These are phyloP conservation scores for Acleris holmiana DNA, from an alignment of 2,888 invertebrate species.

Conservation along the genomic window DNA sequence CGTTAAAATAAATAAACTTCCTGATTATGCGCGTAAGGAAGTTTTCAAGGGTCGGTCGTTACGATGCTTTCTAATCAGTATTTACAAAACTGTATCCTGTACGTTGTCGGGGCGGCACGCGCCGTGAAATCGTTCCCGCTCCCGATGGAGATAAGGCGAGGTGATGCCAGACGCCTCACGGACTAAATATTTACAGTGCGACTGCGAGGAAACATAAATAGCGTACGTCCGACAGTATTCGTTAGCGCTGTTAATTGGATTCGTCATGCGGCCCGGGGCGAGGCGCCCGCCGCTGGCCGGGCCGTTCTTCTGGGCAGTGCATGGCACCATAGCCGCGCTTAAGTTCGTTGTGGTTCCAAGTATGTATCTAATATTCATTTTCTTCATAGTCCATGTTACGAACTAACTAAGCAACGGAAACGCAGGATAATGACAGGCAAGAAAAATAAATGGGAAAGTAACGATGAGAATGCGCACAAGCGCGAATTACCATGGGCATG, in stretches of 20 bases:
- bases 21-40: constrained; percentile 58
- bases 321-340: constrained; percentile 30
- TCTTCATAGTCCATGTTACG: background rate
- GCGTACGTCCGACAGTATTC: constrained; percentile 70
- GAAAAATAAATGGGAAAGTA: constrained; percentile 40
- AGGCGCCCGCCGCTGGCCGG: constrained; percentile 41
- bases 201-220: constrained; percentile 80
- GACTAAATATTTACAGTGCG: constrained; percentile 80
- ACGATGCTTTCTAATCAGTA: constrained; percentile 67
- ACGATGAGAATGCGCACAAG: constrained; percentile 53
- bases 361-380: constrained; percentile 28
- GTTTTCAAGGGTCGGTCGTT: constrained; percentile 60
- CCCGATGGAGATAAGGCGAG: constrained; percentile 73
- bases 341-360: constrained; percentile 30
- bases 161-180: constrained; percentile 73
- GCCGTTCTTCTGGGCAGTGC: constrained; percentile 34
- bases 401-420: background rate
- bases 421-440: constrained; percentile 25
- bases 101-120: constrained; percentile 50
- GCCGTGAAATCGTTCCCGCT: constrained; percentile 63
- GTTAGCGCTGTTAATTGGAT: constrained; percentile 78
- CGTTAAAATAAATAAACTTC: constrained; percentile 59
- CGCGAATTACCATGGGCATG: constrained; percentile 61
- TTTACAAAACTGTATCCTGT: constrained; percentile 71
- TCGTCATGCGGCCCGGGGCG: constrained; percentile 68